phyloP scores from a whole-genome alignment of 1,140 invertebrate genomes.

The Anthonomus grandis region DNA sequence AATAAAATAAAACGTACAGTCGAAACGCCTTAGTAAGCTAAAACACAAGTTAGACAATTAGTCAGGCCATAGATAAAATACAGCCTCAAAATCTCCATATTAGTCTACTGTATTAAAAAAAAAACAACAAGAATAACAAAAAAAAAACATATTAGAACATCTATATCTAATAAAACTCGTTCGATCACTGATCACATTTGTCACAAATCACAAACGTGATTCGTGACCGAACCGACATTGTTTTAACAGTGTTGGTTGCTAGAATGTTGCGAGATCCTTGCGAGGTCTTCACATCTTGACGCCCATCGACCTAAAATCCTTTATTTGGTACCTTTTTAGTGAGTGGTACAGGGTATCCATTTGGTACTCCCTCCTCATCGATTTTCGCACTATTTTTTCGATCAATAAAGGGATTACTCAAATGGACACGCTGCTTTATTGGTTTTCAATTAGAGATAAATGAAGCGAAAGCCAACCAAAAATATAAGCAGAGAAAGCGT shows the following conservation, averaged over 20 bases:
- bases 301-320: no score
- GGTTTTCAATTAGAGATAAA: no score
- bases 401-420: no score
- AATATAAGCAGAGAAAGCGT: no score
- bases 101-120: slow-evolving; percentile 10
- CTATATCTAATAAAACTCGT: not conserved
- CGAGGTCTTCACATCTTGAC: no score
- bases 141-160: not conserved
- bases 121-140: slow-evolving; percentile 8
- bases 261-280: slow-evolving; percentile 51
- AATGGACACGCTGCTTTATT: no score
- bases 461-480: no score
- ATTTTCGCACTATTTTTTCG: no score
- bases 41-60: not conserved
- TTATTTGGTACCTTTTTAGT: no score
- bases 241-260: slow-evolving; percentile 45
- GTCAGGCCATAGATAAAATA: not conserved
- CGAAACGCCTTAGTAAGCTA: no score
- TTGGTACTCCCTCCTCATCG: no score
- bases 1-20: not conserved
- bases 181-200: not conserved
- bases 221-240: slow-evolving; percentile 9
- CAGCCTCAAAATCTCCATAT: slow-evolving; percentile 2
- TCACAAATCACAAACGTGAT: slow-evolving; percentile 20
- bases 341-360: no score